Evolutionary conservation across 2,113 vertebrate genomes (phyloP), one percentile per base, ranked within the genome.

Genomic region (Myanophis thanlyinensis): DNA sequence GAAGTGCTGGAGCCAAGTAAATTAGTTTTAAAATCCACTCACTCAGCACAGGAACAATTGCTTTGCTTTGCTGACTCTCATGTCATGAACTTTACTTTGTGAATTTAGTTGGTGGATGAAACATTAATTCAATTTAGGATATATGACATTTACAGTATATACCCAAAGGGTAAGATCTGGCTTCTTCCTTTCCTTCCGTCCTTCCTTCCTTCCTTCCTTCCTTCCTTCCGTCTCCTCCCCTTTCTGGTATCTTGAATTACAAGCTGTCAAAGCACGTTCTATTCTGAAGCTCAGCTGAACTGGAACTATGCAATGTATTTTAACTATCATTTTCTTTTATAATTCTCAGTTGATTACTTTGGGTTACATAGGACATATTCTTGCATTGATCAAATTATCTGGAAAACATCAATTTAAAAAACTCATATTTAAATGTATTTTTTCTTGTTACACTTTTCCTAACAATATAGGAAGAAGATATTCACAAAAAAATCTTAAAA

Each of bases 61-160:
- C 92, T 96, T 96, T 96, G 96, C 95, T 96, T 96, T 95, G 93
- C 93, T 95, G 96, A 96, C 95, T 94, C 80, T 95, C 93, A 59
- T 95, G 44, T 92, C 94, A 92, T 4, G 87, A 95, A 96, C 94
- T 95, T 95, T 95, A 94, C 95, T 93, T 96, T 95, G 67, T 95
- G 92, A 95, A 95, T 95, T 94, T 96, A 88, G 91, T 90, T 93
- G 86, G 91, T 93, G 73, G 94, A 97, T 95, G 94, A 97, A 96
- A 96, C 95, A 93, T 93, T 93, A 91, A 89, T 93, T 49, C 96
- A 95, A 96, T 96, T 96, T 95, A 95, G 92, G 67, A 93, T 93
- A 93, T 92, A 91, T 90, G 91, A 91, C 92, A 86, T 80, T 90
- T 89, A 35, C 91, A 91, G 88, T 89, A 35, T 92, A 91, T 93